Conservation (phyloP, 2,113 vertebrate genomes). For the Anthoscopus minutus region DNA sequence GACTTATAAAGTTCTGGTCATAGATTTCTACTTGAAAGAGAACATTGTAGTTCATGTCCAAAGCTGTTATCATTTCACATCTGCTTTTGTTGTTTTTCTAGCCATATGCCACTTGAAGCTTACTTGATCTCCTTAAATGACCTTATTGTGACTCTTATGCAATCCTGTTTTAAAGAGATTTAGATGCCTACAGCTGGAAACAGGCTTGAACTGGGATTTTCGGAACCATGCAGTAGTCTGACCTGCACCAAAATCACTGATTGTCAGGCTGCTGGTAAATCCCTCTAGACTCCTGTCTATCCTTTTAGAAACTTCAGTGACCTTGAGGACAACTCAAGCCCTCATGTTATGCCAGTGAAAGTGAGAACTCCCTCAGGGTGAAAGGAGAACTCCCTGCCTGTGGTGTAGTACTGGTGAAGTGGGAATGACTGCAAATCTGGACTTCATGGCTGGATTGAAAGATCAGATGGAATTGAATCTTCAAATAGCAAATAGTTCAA, state of each 20-base stretch:
- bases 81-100: slow-evolving; percentile 6
- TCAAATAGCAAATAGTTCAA: not conserved
- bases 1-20: not conserved
- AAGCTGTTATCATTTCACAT: not conserved
- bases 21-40: not conserved
- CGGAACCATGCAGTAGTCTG: not conserved
- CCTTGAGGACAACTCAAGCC: not conserved
- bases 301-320: not conserved
- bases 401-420: not conserved
- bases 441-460: not conserved
- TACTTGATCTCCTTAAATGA: slow-evolving; percentile 1
- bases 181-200: not conserved
- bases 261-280: not conserved
- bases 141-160: not conserved
- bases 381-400: not conserved
- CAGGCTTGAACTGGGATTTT: not conserved
- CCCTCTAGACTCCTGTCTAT: not conserved
- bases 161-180: not conserved
- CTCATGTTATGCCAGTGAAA: not conserved
- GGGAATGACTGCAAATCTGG: not conserved
- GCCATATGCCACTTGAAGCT: not conserved
- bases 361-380: not conserved
- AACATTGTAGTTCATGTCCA: not conserved
- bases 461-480: not conserved
- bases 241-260: not conserved